Conservation (phyloP, 2,113 vertebrate species). For the Brachypodius melanocephalos region DNA sequence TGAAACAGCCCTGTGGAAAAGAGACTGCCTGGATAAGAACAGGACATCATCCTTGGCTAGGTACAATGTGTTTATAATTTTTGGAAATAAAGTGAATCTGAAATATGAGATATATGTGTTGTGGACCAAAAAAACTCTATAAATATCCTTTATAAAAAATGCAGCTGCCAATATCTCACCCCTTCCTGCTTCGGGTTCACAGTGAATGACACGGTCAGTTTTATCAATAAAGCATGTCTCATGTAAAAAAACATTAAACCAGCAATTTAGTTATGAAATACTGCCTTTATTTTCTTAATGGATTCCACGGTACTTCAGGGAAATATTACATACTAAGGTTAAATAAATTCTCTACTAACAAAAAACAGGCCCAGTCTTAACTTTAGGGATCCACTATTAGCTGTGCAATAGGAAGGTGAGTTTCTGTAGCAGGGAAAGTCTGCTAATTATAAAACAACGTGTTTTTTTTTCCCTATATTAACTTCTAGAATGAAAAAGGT, state of each 20-base stretch:
- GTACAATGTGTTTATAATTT: constrained; percentile 9
- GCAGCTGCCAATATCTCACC: constrained; percentile 47
- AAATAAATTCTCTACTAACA: constrained; percentile 53
- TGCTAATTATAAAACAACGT: background rate
- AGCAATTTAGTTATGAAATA: constrained; percentile 37
- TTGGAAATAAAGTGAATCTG: background rate
- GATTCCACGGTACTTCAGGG: constrained; percentile 46
- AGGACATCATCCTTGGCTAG: constrained; percentile 35
- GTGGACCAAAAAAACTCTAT: background rate
- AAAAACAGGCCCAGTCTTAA: constrained; percentile 23
- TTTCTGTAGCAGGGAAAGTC: background rate
- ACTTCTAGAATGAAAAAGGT: background rate
- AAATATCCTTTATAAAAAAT: background rate
- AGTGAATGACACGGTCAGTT: background rate
- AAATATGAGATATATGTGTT: background rate
- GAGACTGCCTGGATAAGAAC: constrained; percentile 40
- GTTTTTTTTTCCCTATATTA: background rate
- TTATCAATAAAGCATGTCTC: constrained; percentile 29
- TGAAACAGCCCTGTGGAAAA: constrained; percentile 41
- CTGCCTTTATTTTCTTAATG: constrained; percentile 49
- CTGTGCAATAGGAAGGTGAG: background rate
- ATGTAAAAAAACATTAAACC: constrained; percentile 4
- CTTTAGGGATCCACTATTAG: background rate
- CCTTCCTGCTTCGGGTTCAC: background rate
- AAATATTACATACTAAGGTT: constrained; percentile 24